Percentiles rank a stretch among this genome's conserved stretches.
Conservation (phyloP, 2,113 vertebrate species). For the Rhodinocichla rosea region DNA sequence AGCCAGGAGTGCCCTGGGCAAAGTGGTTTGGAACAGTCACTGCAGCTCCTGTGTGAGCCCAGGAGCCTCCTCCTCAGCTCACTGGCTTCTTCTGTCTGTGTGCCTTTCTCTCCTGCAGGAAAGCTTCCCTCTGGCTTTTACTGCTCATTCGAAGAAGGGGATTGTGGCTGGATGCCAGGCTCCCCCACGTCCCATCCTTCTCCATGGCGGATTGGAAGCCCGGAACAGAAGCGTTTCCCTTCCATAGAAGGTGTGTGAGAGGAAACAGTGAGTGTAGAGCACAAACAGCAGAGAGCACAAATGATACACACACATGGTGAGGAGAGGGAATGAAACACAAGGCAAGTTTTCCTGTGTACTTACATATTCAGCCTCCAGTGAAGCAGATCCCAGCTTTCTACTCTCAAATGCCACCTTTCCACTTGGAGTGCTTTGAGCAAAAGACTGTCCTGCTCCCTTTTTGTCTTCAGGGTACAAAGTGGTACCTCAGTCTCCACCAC, state of each 20-base stretch:
- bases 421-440: background rate
- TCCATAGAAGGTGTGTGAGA: constrained; percentile 58
- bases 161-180: constrained; percentile 84
- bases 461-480: background rate
- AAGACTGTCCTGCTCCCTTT: background rate
- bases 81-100: background rate
- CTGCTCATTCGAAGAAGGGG: constrained; percentile 88
- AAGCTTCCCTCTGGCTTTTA: constrained; percentile 90
- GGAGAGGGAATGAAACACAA: background rate
- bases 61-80: background rate
- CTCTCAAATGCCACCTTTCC: background rate
- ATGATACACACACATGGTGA: no score
- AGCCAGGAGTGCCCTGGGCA: background rate
- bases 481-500: background rate
- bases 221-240: constrained; percentile 32
- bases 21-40: rapidly evolving
- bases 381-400: background rate
- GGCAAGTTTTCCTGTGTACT: background rate
- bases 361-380: background rate
- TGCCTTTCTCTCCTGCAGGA: constrained; percentile 71
- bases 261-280: background rate
- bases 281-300: background rate
- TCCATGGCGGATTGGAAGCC: constrained; percentile 78
- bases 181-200: constrained; percentile 31
- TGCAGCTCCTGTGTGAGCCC: background rate